Conservation (phyloP, 2,888 invertebrate species). For the Limnephilus auricula region DNA sequence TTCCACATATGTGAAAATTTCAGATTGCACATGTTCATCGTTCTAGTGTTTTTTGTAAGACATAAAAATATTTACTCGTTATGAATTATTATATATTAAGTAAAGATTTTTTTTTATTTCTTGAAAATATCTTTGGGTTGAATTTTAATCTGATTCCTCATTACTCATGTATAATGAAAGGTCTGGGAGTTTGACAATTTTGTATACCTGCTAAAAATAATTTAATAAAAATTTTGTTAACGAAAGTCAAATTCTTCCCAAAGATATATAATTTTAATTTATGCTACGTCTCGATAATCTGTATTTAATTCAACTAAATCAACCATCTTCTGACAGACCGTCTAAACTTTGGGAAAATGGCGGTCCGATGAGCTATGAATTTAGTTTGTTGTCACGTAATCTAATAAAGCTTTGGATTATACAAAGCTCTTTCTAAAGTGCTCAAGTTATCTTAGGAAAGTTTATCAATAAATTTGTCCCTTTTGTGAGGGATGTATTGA, state of each 20-base stretch:
- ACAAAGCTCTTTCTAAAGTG: slow-evolving; percentile 34
- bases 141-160: neutral
- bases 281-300: slow-evolving; percentile 6
- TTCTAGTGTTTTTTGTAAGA: no score
- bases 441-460: slow-evolving; percentile 25
- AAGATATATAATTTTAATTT: slow-evolving; percentile 22
- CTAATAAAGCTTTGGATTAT: slow-evolving; percentile 40
- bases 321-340: slow-evolving; percentile 30
- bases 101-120: no score
- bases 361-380: slow-evolving; percentile 43
- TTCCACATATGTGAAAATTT: no score
- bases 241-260: slow-evolving; percentile 24
- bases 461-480: slow-evolving; percentile 43
- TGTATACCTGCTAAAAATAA: neutral
- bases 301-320: slow-evolving; percentile 17
- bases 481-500: slow-evolving; percentile 42
- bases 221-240: neutral
- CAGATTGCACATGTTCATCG: no score
- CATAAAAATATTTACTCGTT: no score
- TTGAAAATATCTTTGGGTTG: neutral
- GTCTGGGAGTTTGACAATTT: neutral
- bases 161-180: neutral
- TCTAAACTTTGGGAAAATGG: slow-evolving; percentile 28
- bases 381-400: slow-evolving; percentile 51
- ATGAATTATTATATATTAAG: no score